phyloP scores from a whole-genome alignment of 92 coral and sea anemone species.

The Heteractis magnifica region DNA sequence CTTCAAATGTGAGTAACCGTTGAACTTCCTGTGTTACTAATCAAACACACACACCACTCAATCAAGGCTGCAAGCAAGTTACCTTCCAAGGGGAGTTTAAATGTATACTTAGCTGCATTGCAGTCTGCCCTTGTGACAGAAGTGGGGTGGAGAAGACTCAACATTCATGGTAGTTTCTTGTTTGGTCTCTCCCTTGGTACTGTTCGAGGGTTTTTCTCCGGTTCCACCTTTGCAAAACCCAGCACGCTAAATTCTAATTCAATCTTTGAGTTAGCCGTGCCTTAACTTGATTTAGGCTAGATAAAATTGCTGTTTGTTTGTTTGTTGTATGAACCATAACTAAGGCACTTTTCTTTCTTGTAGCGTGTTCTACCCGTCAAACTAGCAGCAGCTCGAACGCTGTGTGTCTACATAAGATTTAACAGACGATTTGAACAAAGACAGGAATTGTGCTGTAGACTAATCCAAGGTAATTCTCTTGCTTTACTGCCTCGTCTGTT shows the following conservation, averaged over 20 bases:
- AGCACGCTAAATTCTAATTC: too few relatives aligned
- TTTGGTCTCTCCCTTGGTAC: too few relatives aligned
- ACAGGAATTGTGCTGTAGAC: conserved; percentile 90
- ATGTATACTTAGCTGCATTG: too few relatives aligned
- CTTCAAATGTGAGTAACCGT: conserved; percentile 83
- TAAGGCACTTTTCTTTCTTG: background rate
- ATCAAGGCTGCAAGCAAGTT: too few relatives aligned
- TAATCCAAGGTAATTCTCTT: conserved; percentile 73
- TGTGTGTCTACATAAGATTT: conserved; percentile 84
- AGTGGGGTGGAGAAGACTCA: too few relatives aligned
- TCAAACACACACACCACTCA: background rate
- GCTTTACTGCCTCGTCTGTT: background rate
- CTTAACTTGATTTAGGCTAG: background rate
- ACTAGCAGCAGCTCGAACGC: conserved; percentile 81
- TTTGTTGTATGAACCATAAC: background rate
- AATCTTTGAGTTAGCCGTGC: too few relatives aligned
- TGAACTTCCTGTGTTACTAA: background rate
- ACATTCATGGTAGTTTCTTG: too few relatives aligned
- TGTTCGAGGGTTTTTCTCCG: too few relatives aligned
- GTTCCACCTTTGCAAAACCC: too few relatives aligned
- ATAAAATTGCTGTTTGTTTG: background rate
- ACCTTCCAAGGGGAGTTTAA: too few relatives aligned
- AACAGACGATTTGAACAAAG: conserved; percentile 92
- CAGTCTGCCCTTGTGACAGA: too few relatives aligned
- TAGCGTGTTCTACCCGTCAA: conserved; percentile 99